Conservation (phyloP, 2,888 invertebrate genomes). For the Rhopalosiphum nymphaeae region DNA sequence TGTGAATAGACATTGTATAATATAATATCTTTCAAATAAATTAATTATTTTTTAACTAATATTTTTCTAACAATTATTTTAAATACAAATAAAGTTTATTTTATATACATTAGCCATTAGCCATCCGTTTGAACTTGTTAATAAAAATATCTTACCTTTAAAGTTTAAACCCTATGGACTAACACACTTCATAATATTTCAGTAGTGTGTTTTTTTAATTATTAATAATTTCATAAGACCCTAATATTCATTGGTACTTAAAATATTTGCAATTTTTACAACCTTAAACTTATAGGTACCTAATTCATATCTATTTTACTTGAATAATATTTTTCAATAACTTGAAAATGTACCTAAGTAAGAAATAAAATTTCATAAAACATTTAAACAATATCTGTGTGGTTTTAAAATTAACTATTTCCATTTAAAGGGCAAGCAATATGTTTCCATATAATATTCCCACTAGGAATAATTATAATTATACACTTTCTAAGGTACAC, state of each 20-base stretch:
- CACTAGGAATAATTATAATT: not conserved
- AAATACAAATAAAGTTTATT: not conserved
- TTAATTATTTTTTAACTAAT: not conserved
- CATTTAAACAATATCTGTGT: not conserved
- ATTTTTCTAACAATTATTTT: not conserved
- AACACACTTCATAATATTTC: not conserved
- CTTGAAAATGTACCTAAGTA: not conserved
- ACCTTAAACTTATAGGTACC: not conserved
- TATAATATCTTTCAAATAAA: not conserved
- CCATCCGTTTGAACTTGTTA: not conserved
- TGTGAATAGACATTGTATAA: not conserved
- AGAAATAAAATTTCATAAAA: not conserved
- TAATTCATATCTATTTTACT: not conserved
- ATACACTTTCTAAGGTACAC: not conserved
- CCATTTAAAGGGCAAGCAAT: not conserved
- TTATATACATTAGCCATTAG: not conserved
- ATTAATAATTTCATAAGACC: not conserved
- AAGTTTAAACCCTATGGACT: not conserved
- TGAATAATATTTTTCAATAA: not conserved
- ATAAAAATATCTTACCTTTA: not conserved
- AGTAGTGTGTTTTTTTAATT: not conserved
- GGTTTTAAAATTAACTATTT: not conserved
- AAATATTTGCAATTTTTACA: not conserved
- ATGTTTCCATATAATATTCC: not conserved
- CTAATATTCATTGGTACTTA: not conserved